Conservation (phyloP, 2,797 vertebrate genomes). For the Threskiornis aethiopicus region DNA sequence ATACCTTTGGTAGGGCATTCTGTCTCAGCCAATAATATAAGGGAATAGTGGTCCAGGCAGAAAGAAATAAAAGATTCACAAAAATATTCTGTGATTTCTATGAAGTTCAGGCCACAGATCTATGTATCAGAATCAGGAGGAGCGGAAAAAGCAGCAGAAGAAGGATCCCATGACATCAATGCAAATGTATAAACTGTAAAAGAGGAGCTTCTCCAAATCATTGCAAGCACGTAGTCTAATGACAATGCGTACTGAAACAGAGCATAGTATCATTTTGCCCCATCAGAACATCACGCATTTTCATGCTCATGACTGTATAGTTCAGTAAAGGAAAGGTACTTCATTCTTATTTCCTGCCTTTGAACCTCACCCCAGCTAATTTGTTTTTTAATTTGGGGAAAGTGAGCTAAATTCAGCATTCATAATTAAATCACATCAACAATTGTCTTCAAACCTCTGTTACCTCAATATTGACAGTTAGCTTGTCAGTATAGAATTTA, state of each 20-base stretch:
- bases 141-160: neutral
- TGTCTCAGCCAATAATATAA: neutral
- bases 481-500: neutral
- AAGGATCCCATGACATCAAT: neutral
- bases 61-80: neutral
- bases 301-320: neutral
- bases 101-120: neutral
- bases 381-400: neutral
- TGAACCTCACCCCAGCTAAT: neutral
- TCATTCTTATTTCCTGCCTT: neutral
- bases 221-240: neutral
- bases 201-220: neutral
- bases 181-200: neutral
- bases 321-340: neutral
- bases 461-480: neutral
- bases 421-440: neutral
- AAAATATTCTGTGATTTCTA: neutral
- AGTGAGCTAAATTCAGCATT: neutral
- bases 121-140: neutral
- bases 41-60: neutral
- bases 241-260: neutral
- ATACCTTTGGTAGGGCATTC: neutral
- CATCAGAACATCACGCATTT: neutral
- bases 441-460: neutral
- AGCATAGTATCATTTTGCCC: neutral